phyloP scores from a whole-genome alignment of 1,140 invertebrate species.

The Philaenus spumarius region DNA sequence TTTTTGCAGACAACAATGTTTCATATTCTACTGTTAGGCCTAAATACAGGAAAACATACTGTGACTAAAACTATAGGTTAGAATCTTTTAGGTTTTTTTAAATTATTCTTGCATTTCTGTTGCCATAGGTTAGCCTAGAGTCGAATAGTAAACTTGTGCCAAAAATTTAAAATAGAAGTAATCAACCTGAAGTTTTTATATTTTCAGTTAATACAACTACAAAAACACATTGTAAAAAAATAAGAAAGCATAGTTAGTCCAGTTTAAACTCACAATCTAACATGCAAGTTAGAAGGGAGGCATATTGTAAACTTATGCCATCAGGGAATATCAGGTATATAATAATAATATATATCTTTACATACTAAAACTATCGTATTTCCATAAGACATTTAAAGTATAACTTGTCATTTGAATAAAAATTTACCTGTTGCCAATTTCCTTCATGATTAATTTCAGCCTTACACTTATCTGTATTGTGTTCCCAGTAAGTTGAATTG shows the following conservation, averaged over 20 bases:
- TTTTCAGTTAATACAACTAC: too few relatives aligned
- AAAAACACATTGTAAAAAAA: background rate
- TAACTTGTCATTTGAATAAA: background rate
- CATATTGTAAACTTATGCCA: background rate
- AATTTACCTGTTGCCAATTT: slow-evolving; percentile 4
- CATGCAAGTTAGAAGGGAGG: background rate
- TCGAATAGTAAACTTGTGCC: too few relatives aligned
- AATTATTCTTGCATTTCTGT: too few relatives aligned
- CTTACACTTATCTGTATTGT: background rate
- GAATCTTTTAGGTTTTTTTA: too few relatives aligned
- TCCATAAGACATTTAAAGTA: background rate
- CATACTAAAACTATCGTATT: background rate
- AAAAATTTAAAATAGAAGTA: too few relatives aligned
- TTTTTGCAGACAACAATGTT: too few relatives aligned
- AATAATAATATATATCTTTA: background rate
- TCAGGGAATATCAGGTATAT: background rate
- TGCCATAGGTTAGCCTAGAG: too few relatives aligned
- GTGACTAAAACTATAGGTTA: too few relatives aligned
- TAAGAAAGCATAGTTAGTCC: background rate
- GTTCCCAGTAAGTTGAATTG: background rate
- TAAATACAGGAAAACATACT: too few relatives aligned
- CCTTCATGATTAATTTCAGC: background rate
- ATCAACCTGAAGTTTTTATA: too few relatives aligned
- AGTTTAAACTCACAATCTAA: background rate
- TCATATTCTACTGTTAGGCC: too few relatives aligned